These are phyloP conservation scores for Orchesella cincta DNA, from an alignment of 1,140 invertebrate genomes.

Conservation along the genomic window DNA sequence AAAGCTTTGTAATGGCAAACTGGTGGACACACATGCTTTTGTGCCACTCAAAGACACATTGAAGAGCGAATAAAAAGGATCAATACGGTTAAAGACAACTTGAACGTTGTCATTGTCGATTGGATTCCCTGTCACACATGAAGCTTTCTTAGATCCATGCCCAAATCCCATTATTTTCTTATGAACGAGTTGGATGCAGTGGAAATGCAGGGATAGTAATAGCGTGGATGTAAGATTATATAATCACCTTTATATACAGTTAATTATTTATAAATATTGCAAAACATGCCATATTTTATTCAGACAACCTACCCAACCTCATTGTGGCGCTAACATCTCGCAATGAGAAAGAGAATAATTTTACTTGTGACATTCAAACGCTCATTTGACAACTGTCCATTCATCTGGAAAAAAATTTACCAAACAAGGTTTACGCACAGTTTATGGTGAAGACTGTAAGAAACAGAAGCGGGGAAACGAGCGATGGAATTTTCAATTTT, in stretches of 20 bases:
- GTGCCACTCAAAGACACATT: too few species aligned
- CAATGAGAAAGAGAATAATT: neutral
- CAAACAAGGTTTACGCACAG: constrained; percentile 57
- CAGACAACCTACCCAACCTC: constrained; percentile 25
- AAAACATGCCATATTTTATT: too few species aligned
- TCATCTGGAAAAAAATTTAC: constrained; percentile 61
- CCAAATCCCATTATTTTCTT: constrained; percentile 66
- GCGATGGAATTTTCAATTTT: too few species aligned
- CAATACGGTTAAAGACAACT: constrained; percentile 46
- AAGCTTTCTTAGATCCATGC: constrained; percentile 83
- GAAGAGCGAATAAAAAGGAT: too few species aligned
- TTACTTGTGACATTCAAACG: constrained; percentile 20
- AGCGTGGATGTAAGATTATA: constrained; percentile 52
- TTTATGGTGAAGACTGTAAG: constrained; percentile 60
- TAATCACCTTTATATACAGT: neutral
- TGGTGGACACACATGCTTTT: too few species aligned
- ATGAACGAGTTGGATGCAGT: constrained; percentile 63
- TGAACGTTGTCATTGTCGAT: constrained; percentile 75
- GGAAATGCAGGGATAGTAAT: constrained; percentile 71
- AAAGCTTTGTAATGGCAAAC: too few species aligned
- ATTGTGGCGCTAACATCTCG: neutral
- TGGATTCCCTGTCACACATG: constrained; percentile 81
- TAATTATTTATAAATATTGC: too few species aligned
- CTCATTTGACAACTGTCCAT: constrained; percentile 57
- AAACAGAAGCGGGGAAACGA: constrained; percentile 56